These are phyloP conservation scores for Zalophus californianus DNA, from an alignment of 2,797 vertebrate species.

Conservation along the genomic window DNA sequence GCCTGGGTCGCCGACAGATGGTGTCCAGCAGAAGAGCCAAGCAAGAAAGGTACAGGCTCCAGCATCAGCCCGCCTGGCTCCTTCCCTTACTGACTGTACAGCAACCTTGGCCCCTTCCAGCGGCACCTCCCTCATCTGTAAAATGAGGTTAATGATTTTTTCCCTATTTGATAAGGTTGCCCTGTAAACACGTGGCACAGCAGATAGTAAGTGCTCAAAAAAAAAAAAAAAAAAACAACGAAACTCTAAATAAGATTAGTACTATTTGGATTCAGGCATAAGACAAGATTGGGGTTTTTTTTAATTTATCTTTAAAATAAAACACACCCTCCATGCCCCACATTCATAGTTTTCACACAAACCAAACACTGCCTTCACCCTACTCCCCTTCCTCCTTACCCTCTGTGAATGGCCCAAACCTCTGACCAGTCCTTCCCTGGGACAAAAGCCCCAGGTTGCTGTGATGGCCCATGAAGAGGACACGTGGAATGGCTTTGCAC, in stretches of 20 bases:
- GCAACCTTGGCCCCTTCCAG: neutral
- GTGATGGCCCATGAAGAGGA: neutral
- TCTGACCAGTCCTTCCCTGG: neutral
- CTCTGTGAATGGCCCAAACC: neutral
- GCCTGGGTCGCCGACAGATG: neutral
- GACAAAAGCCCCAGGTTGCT: neutral
- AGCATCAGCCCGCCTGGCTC: too few species aligned
- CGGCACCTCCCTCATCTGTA: neutral
- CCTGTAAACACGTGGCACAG: neutral
- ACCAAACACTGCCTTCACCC: neutral
- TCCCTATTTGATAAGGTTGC: neutral
- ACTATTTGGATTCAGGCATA: neutral
- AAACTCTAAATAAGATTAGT: neutral
- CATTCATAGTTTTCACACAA: neutral
- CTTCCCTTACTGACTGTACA: neutral
- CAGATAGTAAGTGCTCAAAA: neutral
- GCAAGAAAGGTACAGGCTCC: neutral
- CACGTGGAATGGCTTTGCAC: neutral
- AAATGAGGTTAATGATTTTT: neutral
- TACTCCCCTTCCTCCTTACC: neutral
- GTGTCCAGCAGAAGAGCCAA: neutral
- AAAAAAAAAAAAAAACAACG: neutral
- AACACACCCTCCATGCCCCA: neutral
- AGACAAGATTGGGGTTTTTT: neutral
- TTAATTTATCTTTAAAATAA: constrained; percentile 1